These are phyloP conservation scores for Chrysina gloriosa DNA, from an alignment of 2,888 invertebrate genomes.

Conservation along the genomic window DNA sequence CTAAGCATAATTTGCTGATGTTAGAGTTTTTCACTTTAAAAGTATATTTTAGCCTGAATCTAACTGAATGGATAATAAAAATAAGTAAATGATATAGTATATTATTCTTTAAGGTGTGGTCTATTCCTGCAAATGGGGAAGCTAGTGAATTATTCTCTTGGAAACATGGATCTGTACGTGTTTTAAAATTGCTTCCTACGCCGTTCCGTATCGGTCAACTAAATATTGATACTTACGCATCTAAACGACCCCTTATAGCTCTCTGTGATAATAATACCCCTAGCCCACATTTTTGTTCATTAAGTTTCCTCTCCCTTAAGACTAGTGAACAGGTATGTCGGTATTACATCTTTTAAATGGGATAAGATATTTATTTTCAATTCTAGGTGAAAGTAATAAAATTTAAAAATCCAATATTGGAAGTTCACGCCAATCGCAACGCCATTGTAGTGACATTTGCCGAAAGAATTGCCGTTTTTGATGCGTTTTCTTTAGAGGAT, in stretches of 20 bases:
- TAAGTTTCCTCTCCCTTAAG: slow-evolving; percentile 86
- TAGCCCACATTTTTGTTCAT: slow-evolving; percentile 81
- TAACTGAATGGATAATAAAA: no score
- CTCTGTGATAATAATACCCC: slow-evolving; percentile 88
- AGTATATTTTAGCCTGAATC: no score
- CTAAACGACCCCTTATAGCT: slow-evolving; percentile 89
- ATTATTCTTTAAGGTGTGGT: slow-evolving; percentile 79
- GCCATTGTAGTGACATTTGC: slow-evolving; percentile 89
- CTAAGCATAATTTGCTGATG: no score
- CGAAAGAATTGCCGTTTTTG: slow-evolving; percentile 92
- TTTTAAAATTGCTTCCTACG: slow-evolving; percentile 85
- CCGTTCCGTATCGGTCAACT: slow-evolving; percentile 68
- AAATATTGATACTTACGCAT: slow-evolving; percentile 77
- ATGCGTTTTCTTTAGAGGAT: slow-evolving; percentile 89
- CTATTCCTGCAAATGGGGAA: slow-evolving; percentile 88
- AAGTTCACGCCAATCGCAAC: slow-evolving; percentile 88
- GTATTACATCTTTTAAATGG: slow-evolving; percentile 22
- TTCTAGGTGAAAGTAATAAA: slow-evolving; percentile 82
- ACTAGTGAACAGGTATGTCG: slow-evolving; percentile 79
- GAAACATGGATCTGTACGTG: slow-evolving; percentile 89
- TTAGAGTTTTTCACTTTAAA: no score
- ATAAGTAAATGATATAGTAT: no score
- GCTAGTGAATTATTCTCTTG: slow-evolving; percentile 95
- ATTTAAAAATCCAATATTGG: slow-evolving; percentile 90
- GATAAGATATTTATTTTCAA: background rate